Percentiles rank a stretch among this genome's conserved stretches.
phyloP scores from a whole-genome alignment of 2,797 vertebrate genomes.

The Sebastes oblongus region DNA sequence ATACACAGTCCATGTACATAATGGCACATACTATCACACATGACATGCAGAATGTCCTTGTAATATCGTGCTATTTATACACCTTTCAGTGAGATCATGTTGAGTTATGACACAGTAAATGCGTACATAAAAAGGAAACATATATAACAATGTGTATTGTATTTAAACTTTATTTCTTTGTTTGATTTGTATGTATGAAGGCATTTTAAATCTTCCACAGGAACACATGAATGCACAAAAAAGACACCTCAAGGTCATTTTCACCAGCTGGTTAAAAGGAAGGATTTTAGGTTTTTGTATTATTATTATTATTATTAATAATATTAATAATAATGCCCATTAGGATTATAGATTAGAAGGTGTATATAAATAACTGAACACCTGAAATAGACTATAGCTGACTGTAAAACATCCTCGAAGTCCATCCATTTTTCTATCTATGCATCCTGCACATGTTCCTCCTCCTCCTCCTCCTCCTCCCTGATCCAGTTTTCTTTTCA shows the following conservation, averaged over 20 bases:
- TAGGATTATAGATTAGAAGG: too few relatives aligned
- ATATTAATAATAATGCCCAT: too few relatives aligned
- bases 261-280: not conserved
- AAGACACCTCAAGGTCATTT: not conserved
- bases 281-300: too few relatives aligned
- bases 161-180: not conserved
- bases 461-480: not conserved
- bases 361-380: too few relatives aligned
- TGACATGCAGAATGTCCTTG: too few relatives aligned
- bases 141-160: not conserved
- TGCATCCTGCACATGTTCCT: not conserved
- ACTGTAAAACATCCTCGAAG: not conserved
- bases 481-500: slow-evolving; percentile 5
- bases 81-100: too few relatives aligned
- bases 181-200: not conserved
- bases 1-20: too few relatives aligned
- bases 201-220: not conserved
- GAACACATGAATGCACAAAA: not conserved
- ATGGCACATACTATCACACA: too few relatives aligned
- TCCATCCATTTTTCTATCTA: not conserved
- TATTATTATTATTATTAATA: too few relatives aligned
- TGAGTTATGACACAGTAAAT: too few relatives aligned
- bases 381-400: not conserved
- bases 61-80: too few relatives aligned
- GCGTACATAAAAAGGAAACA: not conserved